Evolutionary conservation across 2,113 vertebrate genomes (phyloP).

Genomic region (Syngnathus scovelli): DNA sequence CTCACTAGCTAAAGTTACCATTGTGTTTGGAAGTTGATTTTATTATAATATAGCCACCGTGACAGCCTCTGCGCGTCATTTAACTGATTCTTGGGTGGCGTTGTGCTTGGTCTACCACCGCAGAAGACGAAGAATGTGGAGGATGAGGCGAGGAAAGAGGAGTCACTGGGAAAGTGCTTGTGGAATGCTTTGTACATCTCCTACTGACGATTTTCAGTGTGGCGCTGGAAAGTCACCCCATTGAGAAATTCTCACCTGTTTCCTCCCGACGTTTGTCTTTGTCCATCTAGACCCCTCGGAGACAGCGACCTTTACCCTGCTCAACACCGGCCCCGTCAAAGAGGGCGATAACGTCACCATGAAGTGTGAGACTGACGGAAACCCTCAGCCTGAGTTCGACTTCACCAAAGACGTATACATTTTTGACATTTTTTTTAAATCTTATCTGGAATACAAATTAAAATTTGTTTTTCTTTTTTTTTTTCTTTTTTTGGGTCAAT

Average conservation of each 20-base stretch:
- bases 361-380: slow-evolving; percentile 77
- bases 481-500: not conserved
- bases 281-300: slow-evolving; percentile 75
- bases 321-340: slow-evolving; percentile 64
- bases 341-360: slow-evolving; percentile 79
- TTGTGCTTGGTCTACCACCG: not conserved
- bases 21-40: not conserved
- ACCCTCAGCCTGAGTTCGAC: slow-evolving; percentile 72
- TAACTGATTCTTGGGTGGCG: not conserved
- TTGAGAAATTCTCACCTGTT: slow-evolving; percentile 28
- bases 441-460: too few relatives aligned
- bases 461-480: too few relatives aligned
- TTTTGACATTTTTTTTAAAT: not conserved
- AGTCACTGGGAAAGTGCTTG: slow-evolving; percentile 9
- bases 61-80: not conserved
- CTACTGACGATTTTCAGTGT: slow-evolving; percentile 17
- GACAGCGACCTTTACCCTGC: slow-evolving; percentile 65
- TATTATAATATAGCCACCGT: not conserved
- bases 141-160: slow-evolving; percentile 5
- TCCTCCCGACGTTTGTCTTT: slow-evolving; percentile 17
- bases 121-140: slow-evolving; percentile 1
- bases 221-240: slow-evolving; percentile 16
- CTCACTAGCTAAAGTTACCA: not conserved
- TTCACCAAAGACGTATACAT: slow-evolving; percentile 64
- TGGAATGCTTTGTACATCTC: slow-evolving; percentile 19